Percentiles rank a stretch among this genome's conserved stretches.
These are phyloP conservation scores for Sebastes minor DNA, from an alignment of 2,797 vertebrate genomes.

Conservation along the genomic window DNA sequence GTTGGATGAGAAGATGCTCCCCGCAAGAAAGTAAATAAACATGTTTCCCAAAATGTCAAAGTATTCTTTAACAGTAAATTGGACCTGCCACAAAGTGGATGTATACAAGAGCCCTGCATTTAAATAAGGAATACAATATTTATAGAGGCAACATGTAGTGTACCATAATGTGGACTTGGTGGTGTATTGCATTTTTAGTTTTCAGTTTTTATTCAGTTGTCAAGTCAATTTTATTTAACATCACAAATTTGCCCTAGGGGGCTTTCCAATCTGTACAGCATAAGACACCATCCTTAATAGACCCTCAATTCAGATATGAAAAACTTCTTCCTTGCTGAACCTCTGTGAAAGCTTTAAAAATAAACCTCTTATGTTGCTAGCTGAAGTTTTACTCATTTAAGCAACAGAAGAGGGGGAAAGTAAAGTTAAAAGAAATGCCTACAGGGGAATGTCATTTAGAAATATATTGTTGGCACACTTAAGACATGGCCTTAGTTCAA, in stretches of 20 bases:
- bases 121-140: slow-evolving; percentile 32
- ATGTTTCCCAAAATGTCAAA: neutral
- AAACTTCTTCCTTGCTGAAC: neutral
- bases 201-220: neutral
- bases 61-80: neutral
- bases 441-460: neutral
- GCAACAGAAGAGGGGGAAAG: neutral
- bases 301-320: neutral
- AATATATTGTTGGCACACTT: slow-evolving; percentile 32
- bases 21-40: no score
- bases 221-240: neutral
- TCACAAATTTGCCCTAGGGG: neutral
- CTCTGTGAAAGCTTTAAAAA: neutral
- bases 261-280: no score
- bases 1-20: neutral
- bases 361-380: neutral
- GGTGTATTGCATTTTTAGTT: neutral
- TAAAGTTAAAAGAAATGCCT: neutral
- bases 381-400: neutral
- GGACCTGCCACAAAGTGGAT: neutral
- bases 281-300: neutral
- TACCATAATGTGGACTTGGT: neutral
- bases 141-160: slow-evolving; percentile 34
- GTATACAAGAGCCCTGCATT: slow-evolving; percentile 8
- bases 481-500: slow-evolving; percentile 21